phyloP scores from a whole-genome alignment of 2,797 vertebrate species.

The Eupleurogrammus muticus region DNA sequence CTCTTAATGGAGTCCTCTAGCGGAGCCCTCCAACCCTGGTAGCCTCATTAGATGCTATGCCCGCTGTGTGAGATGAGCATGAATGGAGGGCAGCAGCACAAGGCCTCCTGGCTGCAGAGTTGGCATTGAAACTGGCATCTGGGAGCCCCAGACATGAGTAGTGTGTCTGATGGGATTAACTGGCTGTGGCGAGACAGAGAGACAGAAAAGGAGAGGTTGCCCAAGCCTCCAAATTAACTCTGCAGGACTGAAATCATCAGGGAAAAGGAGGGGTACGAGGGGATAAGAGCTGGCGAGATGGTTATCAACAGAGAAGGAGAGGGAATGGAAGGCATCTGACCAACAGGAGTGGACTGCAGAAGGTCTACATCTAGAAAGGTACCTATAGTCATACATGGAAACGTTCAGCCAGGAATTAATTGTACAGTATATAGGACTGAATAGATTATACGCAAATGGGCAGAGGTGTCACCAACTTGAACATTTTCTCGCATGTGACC shows the following conservation, averaged over 20 bases:
- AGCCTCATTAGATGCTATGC: conserved; percentile 75
- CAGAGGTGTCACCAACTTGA: background rate
- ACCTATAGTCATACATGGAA: background rate
- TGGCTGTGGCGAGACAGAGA: conserved; percentile 65
- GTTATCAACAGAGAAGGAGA: conserved; percentile 44
- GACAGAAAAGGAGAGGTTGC: conserved; percentile 64
- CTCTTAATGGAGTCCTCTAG: conserved; percentile 71
- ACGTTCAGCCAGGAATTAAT: conserved; percentile 9
- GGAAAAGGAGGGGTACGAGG: conserved; percentile 31
- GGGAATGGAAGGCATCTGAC: conserved; percentile 36
- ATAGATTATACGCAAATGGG: conserved; percentile 8
- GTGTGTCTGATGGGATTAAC: conserved; percentile 82
- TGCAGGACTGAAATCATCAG: conserved; percentile 63
- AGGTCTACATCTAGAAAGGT: background rate
- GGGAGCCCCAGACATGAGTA: conserved; percentile 72
- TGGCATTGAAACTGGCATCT: conserved; percentile 76
- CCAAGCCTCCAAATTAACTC: conserved; percentile 73
- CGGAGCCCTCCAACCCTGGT: conserved; percentile 64
- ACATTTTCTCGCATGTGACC: background rate
- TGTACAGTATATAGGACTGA: background rate
- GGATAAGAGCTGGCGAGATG: conserved; percentile 39
- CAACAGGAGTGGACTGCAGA: conserved; percentile 27
- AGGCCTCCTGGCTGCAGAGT: conserved; percentile 63
- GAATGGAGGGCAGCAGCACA: conserved; percentile 68
- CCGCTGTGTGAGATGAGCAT: conserved; percentile 66